These are phyloP conservation scores for Horisme vitalbata DNA, from an alignment of 2,888 invertebrate species.

Conservation along the genomic window DNA sequence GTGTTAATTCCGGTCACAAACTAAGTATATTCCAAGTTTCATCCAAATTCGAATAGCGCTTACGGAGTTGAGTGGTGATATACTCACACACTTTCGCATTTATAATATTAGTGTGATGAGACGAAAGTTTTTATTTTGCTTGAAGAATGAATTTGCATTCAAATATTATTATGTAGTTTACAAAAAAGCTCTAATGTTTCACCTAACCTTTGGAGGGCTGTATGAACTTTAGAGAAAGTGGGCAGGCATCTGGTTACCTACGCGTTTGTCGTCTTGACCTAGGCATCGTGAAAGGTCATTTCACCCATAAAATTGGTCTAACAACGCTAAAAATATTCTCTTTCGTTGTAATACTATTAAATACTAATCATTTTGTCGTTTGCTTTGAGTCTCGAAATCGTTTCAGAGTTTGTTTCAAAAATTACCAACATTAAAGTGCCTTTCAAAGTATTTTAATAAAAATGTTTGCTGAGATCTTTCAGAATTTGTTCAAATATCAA, in stretches of 20 bases:
- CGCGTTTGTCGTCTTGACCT: constrained; percentile 18
- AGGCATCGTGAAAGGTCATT: constrained; percentile 23
- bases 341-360: constrained; percentile 10
- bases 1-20: too few species aligned
- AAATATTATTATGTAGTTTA: too few species aligned
- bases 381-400: constrained; percentile 1
- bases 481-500: not conserved
- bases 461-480: not conserved
- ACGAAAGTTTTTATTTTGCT: too few species aligned
- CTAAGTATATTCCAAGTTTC: too few species aligned
- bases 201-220: constrained; percentile 1
- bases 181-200: not conserved
- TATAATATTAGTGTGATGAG: too few species aligned
- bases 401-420: not conserved
- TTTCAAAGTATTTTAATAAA: too few species aligned
- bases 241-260: not conserved
- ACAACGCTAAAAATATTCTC: constrained; percentile 12
- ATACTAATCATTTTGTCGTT: constrained; percentile 24
- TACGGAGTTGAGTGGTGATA: too few species aligned
- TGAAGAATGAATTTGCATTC: too few species aligned
- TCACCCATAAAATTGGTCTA: constrained; percentile 9
- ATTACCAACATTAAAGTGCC: too few species aligned
- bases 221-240: constrained; percentile 8
- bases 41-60: too few species aligned
- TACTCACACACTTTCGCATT: too few species aligned